Base-by-base conservation (phyloP, 1,140 invertebrate species). In the Orchestia grillus region DNA sequence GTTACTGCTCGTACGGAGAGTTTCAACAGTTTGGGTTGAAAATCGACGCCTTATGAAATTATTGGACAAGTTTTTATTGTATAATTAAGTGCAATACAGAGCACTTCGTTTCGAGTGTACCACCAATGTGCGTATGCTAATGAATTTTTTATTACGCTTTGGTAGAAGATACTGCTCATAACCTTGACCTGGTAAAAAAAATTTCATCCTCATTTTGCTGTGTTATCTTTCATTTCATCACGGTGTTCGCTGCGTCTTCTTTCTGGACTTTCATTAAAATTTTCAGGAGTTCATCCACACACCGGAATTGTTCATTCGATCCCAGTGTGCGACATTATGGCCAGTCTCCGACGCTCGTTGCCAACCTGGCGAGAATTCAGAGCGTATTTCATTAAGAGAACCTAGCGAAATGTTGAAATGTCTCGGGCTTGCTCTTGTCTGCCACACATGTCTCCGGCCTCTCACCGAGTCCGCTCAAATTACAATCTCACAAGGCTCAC, bases 241-340 rank as follows among this genome's bases (percentile, higher is more conserved):
- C 62, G 62, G 62, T 28, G 62, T 77, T 77, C 3, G 11, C 28
- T 28, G 36, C 62, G 62, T 77, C 62, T 77, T 77, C 62, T 77
- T 77, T 77, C 62, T 23, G 28, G 15, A 36, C 62, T 77, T 77
- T 77, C 15, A 77, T 77, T 77, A 77, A 77, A 77, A 77, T 77
- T 77, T 77, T 77, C 62, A 77, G 62, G 62, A 90, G 88, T 90
- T 90, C 88, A 90, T 90, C 43, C 43, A 36, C 43, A 36, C 88
- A 44, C 88, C 43, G 88, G 43, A 90, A 90, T 90, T 90, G 88
- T 44, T 41, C 11, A 90, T 90, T 90, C 88, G 43, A 90, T 90
- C 88, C 88, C 41, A 8, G 88, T 42, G 4, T 90, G 88, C 88
- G 88, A 90, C n/a, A 90, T 90, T 90, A 90, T 90, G 88, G 41